Percentiles rank a stretch among this genome's conserved stretches.
Evolutionary conservation across 2,113 vertebrate genomes (phyloP).

Genomic region (Anser brachyrhynchus): DNA sequence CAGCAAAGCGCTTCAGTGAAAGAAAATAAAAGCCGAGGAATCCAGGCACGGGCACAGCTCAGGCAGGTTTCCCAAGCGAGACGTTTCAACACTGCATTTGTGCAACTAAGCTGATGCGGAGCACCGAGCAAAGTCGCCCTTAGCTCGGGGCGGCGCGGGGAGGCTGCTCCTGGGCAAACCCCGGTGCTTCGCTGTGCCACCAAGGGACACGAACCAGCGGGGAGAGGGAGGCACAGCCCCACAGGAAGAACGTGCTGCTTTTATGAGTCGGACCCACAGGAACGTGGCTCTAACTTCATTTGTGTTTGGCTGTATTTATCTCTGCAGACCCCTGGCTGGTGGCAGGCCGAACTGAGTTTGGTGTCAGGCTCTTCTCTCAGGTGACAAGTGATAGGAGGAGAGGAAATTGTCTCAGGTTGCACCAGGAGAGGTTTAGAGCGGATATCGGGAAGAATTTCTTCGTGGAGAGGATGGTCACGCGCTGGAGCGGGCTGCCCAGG

Average conservation of each 20-base stretch:
- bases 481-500: not conserved
- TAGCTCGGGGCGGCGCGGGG: not conserved
- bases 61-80: not conserved
- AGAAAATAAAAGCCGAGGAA: not conserved
- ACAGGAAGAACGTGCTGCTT: not conserved
- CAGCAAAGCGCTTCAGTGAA: not conserved
- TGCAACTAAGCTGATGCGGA: not conserved
- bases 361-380: not conserved
- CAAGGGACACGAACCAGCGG: not conserved
- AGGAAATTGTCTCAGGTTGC: not conserved
- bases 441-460: not conserved
- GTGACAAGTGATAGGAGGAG: not conserved
- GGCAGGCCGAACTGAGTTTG: not conserved
- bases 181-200: not conserved
- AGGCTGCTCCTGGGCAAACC: not conserved
- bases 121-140: not conserved
- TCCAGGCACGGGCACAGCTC: not conserved
- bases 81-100: not conserved
- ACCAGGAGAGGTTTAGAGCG: not conserved
- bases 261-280: constrained; percentile 14
- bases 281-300: constrained; percentile 29
- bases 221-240: not conserved
- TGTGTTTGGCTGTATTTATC: not conserved
- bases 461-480: not conserved
- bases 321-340: not conserved